A percentile compares a stretch with the other conserved stretches of the same genome.
Conservation (phyloP, 2,113 vertebrate genomes). For the Xyliphius kryptos region DNA sequence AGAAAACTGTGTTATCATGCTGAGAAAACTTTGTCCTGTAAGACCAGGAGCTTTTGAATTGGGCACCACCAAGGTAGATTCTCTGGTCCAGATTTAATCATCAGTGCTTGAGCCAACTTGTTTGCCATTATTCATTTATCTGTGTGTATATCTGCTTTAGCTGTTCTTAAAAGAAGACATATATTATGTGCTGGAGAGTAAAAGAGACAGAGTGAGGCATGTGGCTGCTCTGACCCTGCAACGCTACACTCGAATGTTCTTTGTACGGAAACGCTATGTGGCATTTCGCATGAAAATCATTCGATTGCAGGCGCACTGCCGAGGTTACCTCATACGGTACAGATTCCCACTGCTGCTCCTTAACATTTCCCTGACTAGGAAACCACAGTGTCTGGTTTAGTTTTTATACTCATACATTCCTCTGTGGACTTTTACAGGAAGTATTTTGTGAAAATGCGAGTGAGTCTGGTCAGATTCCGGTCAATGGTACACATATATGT, state of each 20-base stretch:
- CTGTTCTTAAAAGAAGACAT: conserved; percentile 92
- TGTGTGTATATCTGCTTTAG: conserved; percentile 50
- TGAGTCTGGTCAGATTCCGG: conserved; percentile 75
- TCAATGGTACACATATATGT: conserved; percentile 82
- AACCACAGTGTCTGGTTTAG: not conserved
- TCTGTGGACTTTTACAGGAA: conserved; percentile 51
- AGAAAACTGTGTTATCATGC: conserved; percentile 79
- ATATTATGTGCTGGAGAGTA: conserved; percentile 87
- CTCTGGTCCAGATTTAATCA: not conserved
- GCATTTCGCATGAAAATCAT: conserved; percentile 79
- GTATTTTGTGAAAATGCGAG: conserved; percentile 75
- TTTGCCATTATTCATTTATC: not conserved
- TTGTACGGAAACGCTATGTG: conserved; percentile 75
- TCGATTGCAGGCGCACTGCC: conserved; percentile 76
- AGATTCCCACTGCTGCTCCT: too few species aligned
- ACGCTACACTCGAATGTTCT: conserved; percentile 82
- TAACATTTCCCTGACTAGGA: not conserved
- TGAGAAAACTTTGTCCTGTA: conserved; percentile 78
- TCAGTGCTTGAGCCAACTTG: not conserved
- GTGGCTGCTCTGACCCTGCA: conserved; percentile 85
- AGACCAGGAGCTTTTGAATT: conserved; percentile 71
- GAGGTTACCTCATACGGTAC: conserved; percentile 85
- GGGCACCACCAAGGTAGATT: conserved; percentile 81
- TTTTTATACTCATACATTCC: not conserved
- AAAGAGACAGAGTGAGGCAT: conserved; percentile 74